A percentile compares a stretch with the other conserved stretches of the same genome.
Evolutionary conservation across 2,797 vertebrate species (phyloP).

Genomic region (Acanthornis magna): DNA sequence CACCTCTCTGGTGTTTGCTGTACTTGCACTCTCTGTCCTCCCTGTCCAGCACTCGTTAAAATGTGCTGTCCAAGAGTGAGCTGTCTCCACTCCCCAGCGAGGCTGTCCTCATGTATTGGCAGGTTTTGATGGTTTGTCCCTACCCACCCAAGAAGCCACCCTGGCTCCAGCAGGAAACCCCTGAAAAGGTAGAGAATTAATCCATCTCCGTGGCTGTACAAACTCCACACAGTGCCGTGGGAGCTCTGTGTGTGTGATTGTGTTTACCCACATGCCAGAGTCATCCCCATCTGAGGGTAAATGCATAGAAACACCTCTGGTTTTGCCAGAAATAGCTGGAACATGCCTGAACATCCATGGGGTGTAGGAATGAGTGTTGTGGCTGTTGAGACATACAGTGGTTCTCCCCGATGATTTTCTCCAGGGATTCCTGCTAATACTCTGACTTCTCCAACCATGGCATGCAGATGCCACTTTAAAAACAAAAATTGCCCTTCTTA

Average conservation of each 20-base stretch:
- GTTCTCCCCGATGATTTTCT: not conserved
- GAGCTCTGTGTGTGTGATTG: rapidly evolving
- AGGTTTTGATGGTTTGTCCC: not conserved
- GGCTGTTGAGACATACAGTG: not conserved
- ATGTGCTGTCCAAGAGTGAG: not conserved
- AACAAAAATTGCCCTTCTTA: conserved; percentile 9
- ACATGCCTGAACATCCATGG: not conserved
- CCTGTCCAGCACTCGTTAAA: not conserved
- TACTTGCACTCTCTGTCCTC: not conserved
- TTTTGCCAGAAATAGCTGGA: not conserved
- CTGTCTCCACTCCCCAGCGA: not conserved
- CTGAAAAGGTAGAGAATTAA: not conserved
- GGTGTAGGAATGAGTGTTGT: not conserved
- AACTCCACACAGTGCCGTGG: not conserved
- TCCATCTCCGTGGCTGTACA: not conserved
- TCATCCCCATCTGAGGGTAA: not conserved
- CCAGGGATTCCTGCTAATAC: not conserved
- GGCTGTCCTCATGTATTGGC: not conserved
- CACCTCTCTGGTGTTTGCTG: not conserved
- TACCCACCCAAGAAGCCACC: not conserved
- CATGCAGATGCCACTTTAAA: not conserved
- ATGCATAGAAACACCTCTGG: not conserved
- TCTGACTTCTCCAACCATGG: not conserved
- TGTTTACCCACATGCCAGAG: not conserved
- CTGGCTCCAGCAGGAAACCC: not conserved